Evolutionary conservation across 2,797 vertebrate species (phyloP), one percentile per base, ranked within the genome.

Genomic region (Enteromius paludinosus): DNA sequence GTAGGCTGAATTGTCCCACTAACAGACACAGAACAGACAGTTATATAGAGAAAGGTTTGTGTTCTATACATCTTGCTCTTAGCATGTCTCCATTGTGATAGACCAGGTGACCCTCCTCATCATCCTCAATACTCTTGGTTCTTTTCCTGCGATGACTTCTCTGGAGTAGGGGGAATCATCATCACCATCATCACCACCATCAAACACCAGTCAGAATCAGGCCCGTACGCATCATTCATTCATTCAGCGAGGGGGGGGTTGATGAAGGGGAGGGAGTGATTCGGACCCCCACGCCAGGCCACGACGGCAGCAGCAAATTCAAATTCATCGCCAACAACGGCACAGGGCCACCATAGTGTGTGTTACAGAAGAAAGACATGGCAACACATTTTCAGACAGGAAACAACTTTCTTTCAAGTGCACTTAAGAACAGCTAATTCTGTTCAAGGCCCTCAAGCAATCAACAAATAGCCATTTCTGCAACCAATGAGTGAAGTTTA

Each of bases 351-450:
- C 95, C 92, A 89, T 89, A 94, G 94, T 95, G 94, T 93, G 96
- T 95, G 95, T 97, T 97, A 96, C 96, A 97, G 96, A 97, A 97
- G 95, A 97, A 97, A 97, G 96, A 97, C 96, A 95, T 92, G 94
- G 94, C 94, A 95, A 95, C 91, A 95, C 90, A 94, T 95, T 95
- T 95, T 94, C 94, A 96, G 93, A 93, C 90, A 93, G 92, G 92
- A 92, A 91, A 92, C 91, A 82, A 76, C 79, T 93, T 92, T 85
- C 85, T 90, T 90, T 71, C 80, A 61, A 78, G 78, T 89, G 78
- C 38, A 80, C 52, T 62, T 62, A 62, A 62, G 59, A 62, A 62
- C 59, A 66, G 80, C 80, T 82, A 70, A 78, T 64, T 78, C 56
- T 59, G 74, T 77, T 70, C 23, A 72, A 52, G 71, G 75, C 71